A percentile compares a stretch with the other conserved stretches of the same genome.
These are phyloP conservation scores for Bryconaethiops microstoma DNA, from an alignment of 2,797 vertebrate species.

Conservation along the genomic window DNA sequence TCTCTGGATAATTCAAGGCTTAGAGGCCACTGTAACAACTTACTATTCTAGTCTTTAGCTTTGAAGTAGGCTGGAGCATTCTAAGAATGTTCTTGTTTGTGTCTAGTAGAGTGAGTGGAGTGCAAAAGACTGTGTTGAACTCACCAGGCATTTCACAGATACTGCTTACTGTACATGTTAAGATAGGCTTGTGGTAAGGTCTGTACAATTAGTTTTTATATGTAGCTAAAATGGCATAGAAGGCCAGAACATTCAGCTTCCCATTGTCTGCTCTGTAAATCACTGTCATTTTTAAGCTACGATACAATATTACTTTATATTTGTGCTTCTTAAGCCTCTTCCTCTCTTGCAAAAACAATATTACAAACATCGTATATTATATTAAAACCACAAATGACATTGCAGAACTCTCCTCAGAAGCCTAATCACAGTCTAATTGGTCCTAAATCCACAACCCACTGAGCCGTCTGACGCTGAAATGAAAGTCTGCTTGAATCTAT, in stretches of 20 bases:
- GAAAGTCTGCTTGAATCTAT: neutral
- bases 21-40: neutral
- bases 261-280: no score
- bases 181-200: neutral
- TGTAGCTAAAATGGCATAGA: neutral
- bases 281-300: no score
- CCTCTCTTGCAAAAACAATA: no score
- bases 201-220: neutral
- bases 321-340: neutral
- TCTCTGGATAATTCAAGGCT: constrained; percentile 35
- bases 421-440: neutral
- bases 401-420: neutral
- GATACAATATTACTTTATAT: no score
- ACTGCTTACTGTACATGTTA: neutral
- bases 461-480: neutral
- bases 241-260: neutral
- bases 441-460: neutral
- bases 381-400: neutral
- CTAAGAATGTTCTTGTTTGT: neutral
- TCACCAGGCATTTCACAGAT: neutral
- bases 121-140: neutral
- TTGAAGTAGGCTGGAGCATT: neutral
- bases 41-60: constrained; percentile 15
- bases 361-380: neutral
- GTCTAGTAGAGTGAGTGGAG: neutral